Conservation (phyloP, 2,888 invertebrate species). For the Lasius platythorax region DNA sequence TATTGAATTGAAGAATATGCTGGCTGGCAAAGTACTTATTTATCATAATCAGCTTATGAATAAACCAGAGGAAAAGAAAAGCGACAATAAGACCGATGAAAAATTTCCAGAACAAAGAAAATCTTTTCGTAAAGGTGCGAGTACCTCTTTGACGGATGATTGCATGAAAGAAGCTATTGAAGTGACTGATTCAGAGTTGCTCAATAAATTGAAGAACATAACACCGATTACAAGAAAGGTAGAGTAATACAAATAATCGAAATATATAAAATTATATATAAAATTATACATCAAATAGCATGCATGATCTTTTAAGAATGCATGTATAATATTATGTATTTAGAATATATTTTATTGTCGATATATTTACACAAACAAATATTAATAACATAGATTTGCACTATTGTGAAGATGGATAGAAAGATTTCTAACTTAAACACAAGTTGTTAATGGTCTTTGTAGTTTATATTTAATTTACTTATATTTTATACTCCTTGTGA, state of each 20-base stretch:
- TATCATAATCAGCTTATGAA: conserved; percentile 79
- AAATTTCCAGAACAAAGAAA: conserved; percentile 88
- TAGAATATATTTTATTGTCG: neutral
- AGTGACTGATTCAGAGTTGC: conserved; percentile 90
- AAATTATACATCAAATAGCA: neutral
- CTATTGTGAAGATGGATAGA: neutral
- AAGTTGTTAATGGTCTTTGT: neutral
- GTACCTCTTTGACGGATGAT: conserved; percentile 87
- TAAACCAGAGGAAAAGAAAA: conserved; percentile 86
- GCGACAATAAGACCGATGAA: conserved; percentile 86
- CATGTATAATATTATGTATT: neutral
- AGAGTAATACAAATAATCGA: conserved; percentile 33
- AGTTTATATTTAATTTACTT: neutral
- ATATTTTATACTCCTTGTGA: neutral
- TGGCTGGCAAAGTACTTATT: conserved; percentile 87
- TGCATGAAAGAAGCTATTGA: conserved; percentile 86
- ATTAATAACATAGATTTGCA: neutral
- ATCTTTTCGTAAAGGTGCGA: conserved; percentile 90
- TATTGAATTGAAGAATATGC: conserved; percentile 90
- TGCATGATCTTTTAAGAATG: neutral
- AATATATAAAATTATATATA: neutral
- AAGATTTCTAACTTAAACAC: neutral
- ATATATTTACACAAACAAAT: neutral
- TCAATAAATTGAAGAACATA: conserved; percentile 89
- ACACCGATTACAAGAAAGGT: conserved; percentile 85